Evolutionary conservation across 2,888 invertebrate genomes (phyloP), one percentile per base, ranked within the genome.

Genomic region (Sarcophaga caerulescens): DNA sequence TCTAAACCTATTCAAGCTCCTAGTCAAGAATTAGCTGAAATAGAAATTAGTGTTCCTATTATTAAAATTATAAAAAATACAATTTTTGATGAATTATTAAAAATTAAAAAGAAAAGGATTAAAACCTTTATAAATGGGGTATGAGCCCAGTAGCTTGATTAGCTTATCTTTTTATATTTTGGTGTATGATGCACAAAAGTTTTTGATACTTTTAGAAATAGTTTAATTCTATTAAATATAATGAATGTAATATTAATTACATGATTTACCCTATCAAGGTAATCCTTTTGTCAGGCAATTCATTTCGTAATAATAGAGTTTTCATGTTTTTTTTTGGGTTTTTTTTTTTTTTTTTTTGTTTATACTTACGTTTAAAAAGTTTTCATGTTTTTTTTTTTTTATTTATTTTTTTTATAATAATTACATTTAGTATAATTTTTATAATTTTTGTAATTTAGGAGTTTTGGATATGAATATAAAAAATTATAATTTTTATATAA

Each of bases 201-300:
- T 94, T 95, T 95, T 95, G 94, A 94, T 94, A 92, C 92, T 94
- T 94, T 93, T 90, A 93, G 94, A 88, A 94, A 94, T 94, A 94
- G 94, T 94, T 95, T 94, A 92, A 95, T 94, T 95, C 94, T 94
- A 94, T 94, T 94, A 94, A 93, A 94, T 94, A 93, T 94, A 89
- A 89, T 87, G 90, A 88, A 89, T 89, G 84, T 89, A 89, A 88
- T 87, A n/a, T 45, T 57, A 80, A 85, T 89, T 91, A 94, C 93
- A 94, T 94, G 91, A 94, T 93, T 94, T 94, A 94, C 92, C 94
- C 94, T 95, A 95, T 95, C 94, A 95, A 94, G 94, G 94, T 94
- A 95, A 94, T 92, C 94, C 94, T 95, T 95, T 95, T 71, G 68
- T 89, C 89, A 89, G 90, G 89, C 89, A 90, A 89, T 88, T 90